Conservation (phyloP, 2,888 invertebrate species). For the Dasysyrphus tricinctus region DNA sequence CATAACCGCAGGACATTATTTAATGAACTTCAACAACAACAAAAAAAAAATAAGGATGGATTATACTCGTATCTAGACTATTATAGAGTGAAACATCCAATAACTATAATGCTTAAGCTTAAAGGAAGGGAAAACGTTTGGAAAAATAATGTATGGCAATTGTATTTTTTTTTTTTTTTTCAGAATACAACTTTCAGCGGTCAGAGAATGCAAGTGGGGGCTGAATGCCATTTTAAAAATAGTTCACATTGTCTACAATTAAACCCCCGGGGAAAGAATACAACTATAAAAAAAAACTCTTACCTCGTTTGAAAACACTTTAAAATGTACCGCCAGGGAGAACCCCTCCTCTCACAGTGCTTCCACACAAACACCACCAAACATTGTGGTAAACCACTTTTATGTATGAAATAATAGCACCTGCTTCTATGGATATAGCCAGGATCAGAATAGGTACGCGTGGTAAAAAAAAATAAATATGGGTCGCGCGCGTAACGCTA, state of each 20-base stretch:
- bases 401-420: conserved; percentile 36
- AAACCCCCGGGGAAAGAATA: background rate
- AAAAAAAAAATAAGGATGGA: conserved; percentile 55
- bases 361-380: conserved; percentile 35
- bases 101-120: background rate
- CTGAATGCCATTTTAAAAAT: conserved; percentile 5
- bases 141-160: conserved; percentile 14
- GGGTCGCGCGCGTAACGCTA: conserved; percentile 58
- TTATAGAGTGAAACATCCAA: conserved; percentile 10
- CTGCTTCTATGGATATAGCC: conserved; percentile 10
- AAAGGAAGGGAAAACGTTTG: conserved; percentile 8
- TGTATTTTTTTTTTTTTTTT: background rate
- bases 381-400: conserved; percentile 43
- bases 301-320: conserved; percentile 11
- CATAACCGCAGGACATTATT: conserved; percentile 67
- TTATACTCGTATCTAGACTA: conserved; percentile 20
- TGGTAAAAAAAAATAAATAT: conserved; percentile 55
- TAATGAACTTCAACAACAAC: conserved; percentile 66
- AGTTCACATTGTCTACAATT: background rate
- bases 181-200: background rate
- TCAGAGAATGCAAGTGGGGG: background rate
- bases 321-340: background rate
- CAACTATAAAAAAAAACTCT: background rate
- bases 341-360: background rate
- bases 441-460: conserved; percentile 23